phyloP scores from a whole-genome alignment of 2,888 invertebrate species.

The Cecidostiba fungosa region DNA sequence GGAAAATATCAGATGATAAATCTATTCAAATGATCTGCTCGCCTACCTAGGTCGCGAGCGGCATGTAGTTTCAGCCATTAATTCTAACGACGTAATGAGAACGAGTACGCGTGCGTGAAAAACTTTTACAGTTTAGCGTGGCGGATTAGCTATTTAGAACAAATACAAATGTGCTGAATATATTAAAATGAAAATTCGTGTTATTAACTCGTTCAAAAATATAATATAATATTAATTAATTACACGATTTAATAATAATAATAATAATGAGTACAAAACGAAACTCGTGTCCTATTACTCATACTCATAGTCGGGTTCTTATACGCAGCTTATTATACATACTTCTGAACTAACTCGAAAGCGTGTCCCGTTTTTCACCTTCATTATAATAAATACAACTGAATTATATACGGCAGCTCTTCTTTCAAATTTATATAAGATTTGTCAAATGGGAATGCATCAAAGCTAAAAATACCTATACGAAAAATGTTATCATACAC shows the following conservation, averaged over 20 bases:
- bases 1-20: slow-evolving; percentile 47
- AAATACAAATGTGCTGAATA: too few relatives aligned
- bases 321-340: too few relatives aligned
- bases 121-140: not conserved
- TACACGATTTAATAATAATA: not conserved
- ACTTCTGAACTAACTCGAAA: not conserved
- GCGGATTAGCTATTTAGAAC: not conserved
- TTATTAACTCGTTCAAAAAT: too few relatives aligned
- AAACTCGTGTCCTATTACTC: not conserved
- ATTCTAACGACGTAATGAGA: slow-evolving; percentile 19
- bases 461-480: too few relatives aligned
- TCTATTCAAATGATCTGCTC: slow-evolving; percentile 39
- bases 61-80: slow-evolving; percentile 18
- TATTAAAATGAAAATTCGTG: too few relatives aligned
- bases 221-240: not conserved
- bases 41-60: not conserved
- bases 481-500: too few relatives aligned
- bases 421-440: not conserved
- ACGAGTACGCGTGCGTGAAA: not conserved
- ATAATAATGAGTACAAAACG: not conserved
- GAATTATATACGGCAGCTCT: not conserved
- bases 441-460: too few relatives aligned
- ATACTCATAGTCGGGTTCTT: too few relatives aligned
- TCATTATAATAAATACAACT: not conserved
- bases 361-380: not conserved